Conservation (phyloP, 2,888 invertebrate species). For the Miltochrista miniata region DNA sequence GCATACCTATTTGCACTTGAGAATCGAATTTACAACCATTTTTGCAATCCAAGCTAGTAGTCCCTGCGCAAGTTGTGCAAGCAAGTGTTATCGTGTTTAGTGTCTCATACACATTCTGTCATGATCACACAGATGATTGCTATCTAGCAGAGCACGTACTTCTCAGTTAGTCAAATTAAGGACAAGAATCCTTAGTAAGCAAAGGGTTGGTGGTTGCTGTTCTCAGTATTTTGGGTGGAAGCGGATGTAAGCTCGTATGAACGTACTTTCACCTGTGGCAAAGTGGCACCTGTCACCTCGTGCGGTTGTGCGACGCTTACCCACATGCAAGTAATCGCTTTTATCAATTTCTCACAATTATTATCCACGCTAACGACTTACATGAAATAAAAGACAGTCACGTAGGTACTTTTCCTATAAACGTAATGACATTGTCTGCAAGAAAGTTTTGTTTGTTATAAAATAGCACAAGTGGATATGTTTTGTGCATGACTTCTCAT, state of each 20-base stretch:
- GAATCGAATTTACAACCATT: too few species aligned
- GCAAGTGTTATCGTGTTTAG: too few species aligned
- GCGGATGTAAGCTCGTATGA: slow-evolving; percentile 62
- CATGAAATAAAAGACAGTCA: slow-evolving; percentile 9
- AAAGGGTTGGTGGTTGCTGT: not conserved
- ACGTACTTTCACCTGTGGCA: slow-evolving; percentile 65
- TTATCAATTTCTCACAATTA: slow-evolving; percentile 41
- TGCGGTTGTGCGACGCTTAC: slow-evolving; percentile 48
- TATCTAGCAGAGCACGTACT: too few species aligned
- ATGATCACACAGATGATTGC: too few species aligned
- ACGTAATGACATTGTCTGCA: not conserved
- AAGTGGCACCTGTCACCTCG: slow-evolving; percentile 47
- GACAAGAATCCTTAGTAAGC: not conserved
- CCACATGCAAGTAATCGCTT: slow-evolving; percentile 31
- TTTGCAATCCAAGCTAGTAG: too few species aligned
- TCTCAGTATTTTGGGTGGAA: slow-evolving; percentile 48
- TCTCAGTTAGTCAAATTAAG: not conserved
- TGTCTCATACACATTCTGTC: too few species aligned
- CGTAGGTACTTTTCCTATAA: not conserved
- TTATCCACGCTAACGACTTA: slow-evolving; percentile 28
- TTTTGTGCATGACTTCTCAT: not conserved
- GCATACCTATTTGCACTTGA: too few species aligned
- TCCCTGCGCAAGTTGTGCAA: too few species aligned
- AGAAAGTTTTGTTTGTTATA: slow-evolving; percentile 4
- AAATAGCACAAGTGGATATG: not conserved